Evolutionary conservation across 1,140 invertebrate species (phyloP), one percentile per base, ranked within the genome.

Genomic region (Delia radicum): DNA sequence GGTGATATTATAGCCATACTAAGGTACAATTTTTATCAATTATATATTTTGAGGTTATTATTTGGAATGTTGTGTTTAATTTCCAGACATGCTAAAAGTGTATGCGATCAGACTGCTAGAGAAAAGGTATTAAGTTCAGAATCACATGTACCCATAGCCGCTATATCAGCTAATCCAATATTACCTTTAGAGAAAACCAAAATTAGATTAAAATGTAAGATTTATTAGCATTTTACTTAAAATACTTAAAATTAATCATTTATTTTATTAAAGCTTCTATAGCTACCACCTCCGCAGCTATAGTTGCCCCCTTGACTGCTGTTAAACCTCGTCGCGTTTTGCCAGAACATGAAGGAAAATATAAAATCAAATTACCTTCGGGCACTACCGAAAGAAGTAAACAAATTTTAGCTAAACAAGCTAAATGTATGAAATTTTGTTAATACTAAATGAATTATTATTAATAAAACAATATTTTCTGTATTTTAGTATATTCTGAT

Each of bases 1-100:
- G 94, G 94, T 15, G 94, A 96, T 87, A 90, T 95, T 65, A 95
- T 96, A 81, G 92, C 93, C 13, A 95, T 96, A 78, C 86, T 95
- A 77, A 81, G 88, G 88, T 89, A 79, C 77, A 33, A 55, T 26
- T 67, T 1, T 33, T 27, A 7, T 73, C 21, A 28, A 55, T n/a
- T n/a, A n/a, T n/a, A n/a, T n/a, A 7, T 61, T 74, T 65, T 28
- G 6, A 7, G 31, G 7, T 27, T 55, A n/a, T 74, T 48, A 29
- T 24, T 29, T 74, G 65, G 78, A n/a, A n/a, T n/a, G n/a, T n/a
- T n/a, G n/a, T n/a, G n/a, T n/a, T n/a, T n/a, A n/a, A n/a, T n/a
- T n/a, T n/a, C n/a, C n/a, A 93, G 93, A 75, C 93, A 95, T 88
- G 91, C 94, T 1, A 94, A 94, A 84, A 87, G 88, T 79, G 92